Evolutionary conservation across 2,888 invertebrate species (phyloP).

Genomic region (Acleris cristana): DNA sequence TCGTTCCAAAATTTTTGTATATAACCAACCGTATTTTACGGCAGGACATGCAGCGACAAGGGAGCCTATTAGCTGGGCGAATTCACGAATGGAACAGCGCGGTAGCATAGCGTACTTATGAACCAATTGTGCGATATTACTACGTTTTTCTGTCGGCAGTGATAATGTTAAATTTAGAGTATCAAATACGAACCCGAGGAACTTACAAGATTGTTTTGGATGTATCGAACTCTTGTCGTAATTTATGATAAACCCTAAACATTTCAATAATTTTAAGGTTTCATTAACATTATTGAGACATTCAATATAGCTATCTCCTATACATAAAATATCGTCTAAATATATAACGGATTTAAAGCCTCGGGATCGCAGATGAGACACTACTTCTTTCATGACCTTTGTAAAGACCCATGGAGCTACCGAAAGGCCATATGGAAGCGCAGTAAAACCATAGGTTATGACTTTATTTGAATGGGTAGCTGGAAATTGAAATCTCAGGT

Average conservation of each 20-base stretch:
- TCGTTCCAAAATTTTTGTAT: not conserved
- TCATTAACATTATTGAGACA: too few species aligned
- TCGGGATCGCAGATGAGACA: too few species aligned
- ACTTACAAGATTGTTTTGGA: not conserved
- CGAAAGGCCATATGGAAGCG: too few species aligned
- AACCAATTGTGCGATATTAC: not conserved
- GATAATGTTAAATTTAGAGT: not conserved
- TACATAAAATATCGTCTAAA: too few species aligned
- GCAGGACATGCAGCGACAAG: not conserved
- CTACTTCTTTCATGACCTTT: too few species aligned
- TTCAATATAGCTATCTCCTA: too few species aligned
- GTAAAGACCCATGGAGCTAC: too few species aligned
- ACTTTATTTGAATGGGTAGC: too few species aligned
- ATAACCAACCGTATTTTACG: not conserved
- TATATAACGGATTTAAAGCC: too few species aligned
- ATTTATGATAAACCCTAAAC: not conserved
- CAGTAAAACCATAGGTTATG: too few species aligned
- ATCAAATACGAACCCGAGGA: conserved; percentile 1
- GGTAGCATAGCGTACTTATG: not conserved
- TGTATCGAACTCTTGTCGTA: not conserved
- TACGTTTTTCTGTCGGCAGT: not conserved
- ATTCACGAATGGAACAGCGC: not conserved
- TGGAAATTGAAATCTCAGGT: too few species aligned
- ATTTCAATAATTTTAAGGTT: too few species aligned
- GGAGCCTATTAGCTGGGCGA: not conserved